phyloP scores from a whole-genome alignment of 2,797 vertebrate genomes.

The Acrossocheilus fasciatus region DNA sequence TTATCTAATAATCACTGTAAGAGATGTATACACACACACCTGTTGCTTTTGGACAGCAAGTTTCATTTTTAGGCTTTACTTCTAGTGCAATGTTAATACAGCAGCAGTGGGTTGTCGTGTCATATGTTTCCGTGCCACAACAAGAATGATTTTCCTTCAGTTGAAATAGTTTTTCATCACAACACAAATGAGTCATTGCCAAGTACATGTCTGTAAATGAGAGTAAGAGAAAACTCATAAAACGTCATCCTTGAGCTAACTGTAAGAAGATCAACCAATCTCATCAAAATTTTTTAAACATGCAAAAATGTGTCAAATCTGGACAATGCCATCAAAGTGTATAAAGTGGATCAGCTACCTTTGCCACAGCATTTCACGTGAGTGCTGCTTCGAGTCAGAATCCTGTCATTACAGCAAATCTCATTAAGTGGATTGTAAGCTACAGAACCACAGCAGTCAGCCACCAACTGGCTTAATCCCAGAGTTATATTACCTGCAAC shows the following conservation, averaged over 20 bases:
- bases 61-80: not conserved
- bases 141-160: not conserved
- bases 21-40: not conserved
- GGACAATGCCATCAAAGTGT: not conserved
- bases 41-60: not conserved
- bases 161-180: not conserved
- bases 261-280: not conserved
- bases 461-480: constrained; percentile 29
- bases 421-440: constrained; percentile 49
- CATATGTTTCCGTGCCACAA: not conserved
- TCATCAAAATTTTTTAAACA: not conserved
- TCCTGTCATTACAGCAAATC: not conserved
- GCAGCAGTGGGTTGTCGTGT: not conserved
- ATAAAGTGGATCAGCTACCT: constrained; percentile 13
- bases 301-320: not conserved
- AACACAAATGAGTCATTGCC: not conserved
- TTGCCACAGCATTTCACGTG: not conserved
- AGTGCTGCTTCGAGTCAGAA: not conserved
- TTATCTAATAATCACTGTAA: not conserved
- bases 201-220: constrained; percentile 15
- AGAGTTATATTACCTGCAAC: not conserved
- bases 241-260: not conserved
- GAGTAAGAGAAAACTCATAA: not conserved
- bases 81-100: fast-evolving
- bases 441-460: constrained; percentile 40